phyloP scores from a whole-genome alignment of 2,888 invertebrate genomes.

The Timema cristinae region DNA sequence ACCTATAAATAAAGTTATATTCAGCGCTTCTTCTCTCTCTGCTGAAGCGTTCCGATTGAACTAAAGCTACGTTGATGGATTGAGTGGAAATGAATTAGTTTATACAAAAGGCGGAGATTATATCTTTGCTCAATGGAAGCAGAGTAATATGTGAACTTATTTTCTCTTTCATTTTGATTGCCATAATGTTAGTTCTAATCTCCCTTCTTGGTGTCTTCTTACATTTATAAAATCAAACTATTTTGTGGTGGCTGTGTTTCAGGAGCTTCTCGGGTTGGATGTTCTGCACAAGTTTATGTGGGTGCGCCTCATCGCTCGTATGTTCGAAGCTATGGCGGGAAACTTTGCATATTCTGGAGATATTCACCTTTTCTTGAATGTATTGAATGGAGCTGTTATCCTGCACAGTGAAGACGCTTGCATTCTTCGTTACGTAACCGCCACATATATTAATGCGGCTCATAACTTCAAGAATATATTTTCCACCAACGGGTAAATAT shows the following conservation, averaged over 20 bases:
- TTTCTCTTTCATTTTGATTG: too few species aligned
- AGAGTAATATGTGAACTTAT: too few species aligned
- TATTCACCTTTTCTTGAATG: constrained; percentile 95
- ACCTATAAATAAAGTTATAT: too few species aligned
- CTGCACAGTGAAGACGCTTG: constrained; percentile 96
- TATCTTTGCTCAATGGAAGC: too few species aligned
- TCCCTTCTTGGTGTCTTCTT: too few species aligned
- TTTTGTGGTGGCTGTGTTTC: constrained; percentile 27
- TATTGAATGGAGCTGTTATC: constrained; percentile 93
- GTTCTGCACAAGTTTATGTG: constrained; percentile 98
- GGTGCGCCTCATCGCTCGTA: constrained; percentile 91
- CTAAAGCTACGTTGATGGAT: too few species aligned
- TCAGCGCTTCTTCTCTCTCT: too few species aligned
- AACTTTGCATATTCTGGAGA: constrained; percentile 96
- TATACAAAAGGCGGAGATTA: too few species aligned
- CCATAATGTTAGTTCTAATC: too few species aligned
- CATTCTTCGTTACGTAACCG: constrained; percentile 91
- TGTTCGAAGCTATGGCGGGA: constrained; percentile 98
- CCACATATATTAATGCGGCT: constrained; percentile 95
- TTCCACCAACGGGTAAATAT: constrained; percentile 80
- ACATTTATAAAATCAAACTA: too few species aligned
- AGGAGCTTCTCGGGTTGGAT: constrained; percentile 87
- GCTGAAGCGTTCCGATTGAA: too few species aligned
- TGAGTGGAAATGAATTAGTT: too few species aligned
- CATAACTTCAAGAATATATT: constrained; percentile 99